Percentiles rank a stretch among this genome's conserved stretches.
These are phyloP conservation scores for Agelastica alni DNA, from an alignment of 2,888 invertebrate species.

Conservation along the genomic window DNA sequence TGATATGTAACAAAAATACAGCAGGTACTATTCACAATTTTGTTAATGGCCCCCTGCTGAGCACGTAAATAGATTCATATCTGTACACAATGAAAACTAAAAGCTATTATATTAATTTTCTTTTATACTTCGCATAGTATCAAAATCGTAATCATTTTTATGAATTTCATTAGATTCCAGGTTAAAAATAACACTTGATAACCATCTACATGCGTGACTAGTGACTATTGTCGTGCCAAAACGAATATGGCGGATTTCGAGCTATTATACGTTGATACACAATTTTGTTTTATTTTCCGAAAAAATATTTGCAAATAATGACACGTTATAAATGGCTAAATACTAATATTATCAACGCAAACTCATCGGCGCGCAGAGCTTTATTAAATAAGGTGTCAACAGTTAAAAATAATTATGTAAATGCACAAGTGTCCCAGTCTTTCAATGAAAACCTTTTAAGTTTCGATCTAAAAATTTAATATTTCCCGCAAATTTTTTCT, in stretches of 20 bases:
- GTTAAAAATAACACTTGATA: constrained; percentile 41
- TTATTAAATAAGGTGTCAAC: too few species aligned
- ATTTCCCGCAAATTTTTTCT: too few species aligned
- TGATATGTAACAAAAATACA: neutral
- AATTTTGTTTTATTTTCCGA: constrained; percentile 35
- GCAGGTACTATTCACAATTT: neutral
- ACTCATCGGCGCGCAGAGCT: neutral
- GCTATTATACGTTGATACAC: constrained; percentile 32
- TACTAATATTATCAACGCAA: constrained; percentile 17
- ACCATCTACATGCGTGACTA: constrained; percentile 53
- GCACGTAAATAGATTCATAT: constrained; percentile 18
- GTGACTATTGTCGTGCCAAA: constrained; percentile 52
- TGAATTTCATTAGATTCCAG: constrained; percentile 22
- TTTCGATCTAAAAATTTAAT: too few species aligned
- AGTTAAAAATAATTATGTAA: too few species aligned
- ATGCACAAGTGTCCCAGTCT: too few species aligned
- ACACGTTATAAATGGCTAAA: constrained; percentile 27
- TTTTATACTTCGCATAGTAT: constrained; percentile 18
- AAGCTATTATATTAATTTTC: constrained; percentile 22
- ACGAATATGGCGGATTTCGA: constrained; percentile 48
- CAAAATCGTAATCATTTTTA: constrained; percentile 22
- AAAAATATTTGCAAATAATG: constrained; percentile 42
- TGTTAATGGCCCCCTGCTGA: constrained; percentile 5
- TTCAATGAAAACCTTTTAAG: too few species aligned
- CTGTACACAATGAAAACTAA: constrained; percentile 17